Evolutionary conservation across 2,797 vertebrate genomes (phyloP), one percentile per base, ranked within the genome.

Genomic region (Bradypodion pumilum): DNA sequence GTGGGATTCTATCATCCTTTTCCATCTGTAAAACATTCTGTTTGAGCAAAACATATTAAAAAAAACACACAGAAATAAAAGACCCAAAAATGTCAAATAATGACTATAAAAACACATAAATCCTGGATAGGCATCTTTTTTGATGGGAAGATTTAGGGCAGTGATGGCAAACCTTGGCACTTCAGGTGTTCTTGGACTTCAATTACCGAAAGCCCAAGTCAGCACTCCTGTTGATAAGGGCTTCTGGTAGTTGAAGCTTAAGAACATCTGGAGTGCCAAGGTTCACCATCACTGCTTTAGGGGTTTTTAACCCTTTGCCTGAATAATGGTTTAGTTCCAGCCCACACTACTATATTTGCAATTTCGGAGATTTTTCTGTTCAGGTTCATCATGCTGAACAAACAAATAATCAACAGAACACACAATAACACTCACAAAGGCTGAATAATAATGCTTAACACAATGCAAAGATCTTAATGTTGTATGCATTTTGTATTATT

Each of bases 331-430:
- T n/a, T n/a, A n/a, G n/a, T n/a, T n/a, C n/a, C n/a, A n/a, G n/a
- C 7, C 62, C 37, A 7, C 49, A 52, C 49, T 9, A n/a, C n/a
- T n/a, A n/a, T n/a, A n/a, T 46, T 25, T 35, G 25, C 29, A 78
- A 84, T 78, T 78, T 84, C 52, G 69, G 79, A 74, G 19, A 56
- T 5, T 65, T 12, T 74, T 66, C 29, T 74, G 19, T 65, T 56
- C 56, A 79, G 46, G 32, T 79, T 65, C 60, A 56, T 49, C 40
- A 52, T 65, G 60, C 44, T 74, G 12, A 29, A 56, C 23, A 56
- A 56, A 56, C 9, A 52, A 52, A 44, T 65, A 72, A 13, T 42
- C 77, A 74, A 42, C 65, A 46, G 15, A 66, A 56, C 16, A 40
- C 68, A 79, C 63, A 73, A 59, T 63, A 16, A 79, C 10, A 79